These are phyloP conservation scores for Alligator sinensis DNA, from an alignment of 2,113 vertebrate genomes.

Conservation along the genomic window DNA sequence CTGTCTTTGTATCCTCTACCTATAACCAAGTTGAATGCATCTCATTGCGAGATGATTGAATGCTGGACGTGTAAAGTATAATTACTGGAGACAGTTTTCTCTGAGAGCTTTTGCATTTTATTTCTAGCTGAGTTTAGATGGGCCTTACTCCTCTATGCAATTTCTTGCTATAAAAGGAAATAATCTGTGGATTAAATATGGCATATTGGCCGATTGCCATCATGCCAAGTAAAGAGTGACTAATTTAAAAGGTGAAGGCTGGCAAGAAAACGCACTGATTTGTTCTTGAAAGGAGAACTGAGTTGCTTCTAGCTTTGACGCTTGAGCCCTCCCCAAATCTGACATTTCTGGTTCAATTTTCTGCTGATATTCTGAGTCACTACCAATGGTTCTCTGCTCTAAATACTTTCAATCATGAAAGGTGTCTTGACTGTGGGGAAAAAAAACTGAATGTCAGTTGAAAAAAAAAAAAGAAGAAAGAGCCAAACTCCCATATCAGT, in stretches of 20 bases:
- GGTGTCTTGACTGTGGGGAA: background rate
- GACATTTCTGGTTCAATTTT: slow-evolving; percentile 35
- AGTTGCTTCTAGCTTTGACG: background rate
- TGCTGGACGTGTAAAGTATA: background rate
- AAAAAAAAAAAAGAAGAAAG: background rate
- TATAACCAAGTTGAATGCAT: background rate
- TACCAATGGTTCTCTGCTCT: background rate
- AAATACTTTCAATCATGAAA: background rate
- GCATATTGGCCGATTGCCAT: background rate
- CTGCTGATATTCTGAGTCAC: slow-evolving; percentile 7
- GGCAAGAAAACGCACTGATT: background rate
- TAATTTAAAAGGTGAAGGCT: background rate
- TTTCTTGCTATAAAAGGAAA: background rate
- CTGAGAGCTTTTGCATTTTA: background rate
- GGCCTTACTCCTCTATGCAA: background rate
- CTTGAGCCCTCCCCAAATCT: background rate
- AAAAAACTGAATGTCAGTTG: background rate
- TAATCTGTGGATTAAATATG: background rate
- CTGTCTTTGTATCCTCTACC: background rate
- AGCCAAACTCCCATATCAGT: background rate
- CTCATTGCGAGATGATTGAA: background rate
- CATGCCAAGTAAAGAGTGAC: background rate
- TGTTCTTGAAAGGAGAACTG: background rate
- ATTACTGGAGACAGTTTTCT: background rate
- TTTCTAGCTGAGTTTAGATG: background rate